Evolutionary conservation across 1,140 invertebrate species (phyloP).

Genomic region (Sipha flava): DNA sequence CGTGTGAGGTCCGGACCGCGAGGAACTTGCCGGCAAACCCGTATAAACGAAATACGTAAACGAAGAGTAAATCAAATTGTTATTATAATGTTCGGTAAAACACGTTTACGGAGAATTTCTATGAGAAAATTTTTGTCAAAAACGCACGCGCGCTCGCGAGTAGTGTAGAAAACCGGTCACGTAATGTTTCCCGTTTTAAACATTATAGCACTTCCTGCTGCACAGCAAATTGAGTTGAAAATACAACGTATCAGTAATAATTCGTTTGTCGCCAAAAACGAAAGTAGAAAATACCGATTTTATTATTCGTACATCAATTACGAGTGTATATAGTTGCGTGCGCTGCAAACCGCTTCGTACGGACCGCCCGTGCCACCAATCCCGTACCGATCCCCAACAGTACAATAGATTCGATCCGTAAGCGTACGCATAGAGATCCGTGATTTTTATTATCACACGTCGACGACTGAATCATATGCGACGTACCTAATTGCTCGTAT

Average conservation of each 20-base stretch:
- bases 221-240: not conserved
- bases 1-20: no score
- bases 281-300: not conserved
- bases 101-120: not conserved
- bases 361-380: no score
- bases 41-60: no score
- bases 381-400: no score
- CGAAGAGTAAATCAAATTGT: no score
- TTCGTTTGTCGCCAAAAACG: not conserved
- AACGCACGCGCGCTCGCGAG: not conserved
- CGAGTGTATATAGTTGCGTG: not conserved
- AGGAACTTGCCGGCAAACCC: no score
- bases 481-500: no score
- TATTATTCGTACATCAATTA: not conserved
- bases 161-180: not conserved
- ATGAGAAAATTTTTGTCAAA: not conserved
- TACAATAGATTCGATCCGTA: no score
- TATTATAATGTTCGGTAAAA: no score
- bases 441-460: not conserved
- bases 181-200: not conserved
- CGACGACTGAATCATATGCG: no score
- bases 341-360: not conserved
- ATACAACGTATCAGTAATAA: not conserved
- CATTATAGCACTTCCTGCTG: not conserved
- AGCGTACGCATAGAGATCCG: no score